A percentile compares a stretch with the other conserved stretches of the same genome.
Evolutionary conservation across 2,888 invertebrate genomes (phyloP).

Genomic region (Arenicola marina): DNA sequence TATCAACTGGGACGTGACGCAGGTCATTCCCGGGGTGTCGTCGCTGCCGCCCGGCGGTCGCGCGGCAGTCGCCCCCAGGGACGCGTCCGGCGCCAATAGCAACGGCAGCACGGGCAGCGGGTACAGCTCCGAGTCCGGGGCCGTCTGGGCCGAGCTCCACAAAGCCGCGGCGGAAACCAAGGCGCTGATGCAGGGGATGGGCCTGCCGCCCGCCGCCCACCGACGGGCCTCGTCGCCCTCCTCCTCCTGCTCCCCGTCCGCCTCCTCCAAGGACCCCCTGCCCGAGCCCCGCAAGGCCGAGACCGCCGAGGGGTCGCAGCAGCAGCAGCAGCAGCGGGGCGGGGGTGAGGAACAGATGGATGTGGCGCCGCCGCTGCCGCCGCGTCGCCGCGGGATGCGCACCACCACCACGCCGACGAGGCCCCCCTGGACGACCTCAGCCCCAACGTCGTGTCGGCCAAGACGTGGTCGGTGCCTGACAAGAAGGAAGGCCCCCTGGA

Average conservation of each 20-base stretch:
- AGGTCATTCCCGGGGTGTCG: not conserved
- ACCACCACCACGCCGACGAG: too few species aligned
- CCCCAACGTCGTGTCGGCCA: not conserved
- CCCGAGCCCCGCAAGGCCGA: not conserved
- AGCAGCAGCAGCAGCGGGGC: too few species aligned
- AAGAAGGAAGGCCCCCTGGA: too few species aligned
- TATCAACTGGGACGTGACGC: constrained; percentile 33
- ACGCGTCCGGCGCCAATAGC: not conserved
- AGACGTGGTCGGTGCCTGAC: constrained; percentile 3
- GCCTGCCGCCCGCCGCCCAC: not conserved
- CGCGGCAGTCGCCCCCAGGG: not conserved
- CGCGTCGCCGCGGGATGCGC: too few species aligned
- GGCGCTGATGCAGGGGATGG: not conserved
- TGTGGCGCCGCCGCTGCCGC: not conserved
- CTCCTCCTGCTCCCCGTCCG: not conserved
- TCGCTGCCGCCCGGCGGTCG: too few species aligned
- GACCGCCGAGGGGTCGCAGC: not conserved
- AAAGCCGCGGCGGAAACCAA: too few species aligned
- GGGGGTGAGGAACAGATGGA: not conserved
- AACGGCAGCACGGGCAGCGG: too few species aligned
- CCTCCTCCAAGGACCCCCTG: not conserved
- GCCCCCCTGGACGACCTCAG: not conserved
- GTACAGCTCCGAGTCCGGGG: too few species aligned
- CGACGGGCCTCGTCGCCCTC: not conserved
- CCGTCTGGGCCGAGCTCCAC: too few species aligned